phyloP scores from a whole-genome alignment of 2,797 vertebrate species.

The Taeniopygia guttata region DNA sequence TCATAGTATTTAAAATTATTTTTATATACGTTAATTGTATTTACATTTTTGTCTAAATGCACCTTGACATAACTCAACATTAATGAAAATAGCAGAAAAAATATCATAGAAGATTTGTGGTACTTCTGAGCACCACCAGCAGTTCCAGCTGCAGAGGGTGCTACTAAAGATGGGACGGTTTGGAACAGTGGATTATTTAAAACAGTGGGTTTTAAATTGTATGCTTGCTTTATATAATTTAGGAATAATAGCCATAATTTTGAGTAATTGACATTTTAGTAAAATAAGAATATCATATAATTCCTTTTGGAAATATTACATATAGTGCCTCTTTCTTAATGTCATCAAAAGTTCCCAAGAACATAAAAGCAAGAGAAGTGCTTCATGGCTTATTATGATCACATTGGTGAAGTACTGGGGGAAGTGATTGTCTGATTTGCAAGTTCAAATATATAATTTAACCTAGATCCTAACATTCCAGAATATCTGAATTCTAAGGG shows the following conservation, averaged over 20 bases:
- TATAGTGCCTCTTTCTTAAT: not conserved
- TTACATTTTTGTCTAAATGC: not conserved
- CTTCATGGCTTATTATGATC: not conserved
- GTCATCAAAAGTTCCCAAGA: not conserved
- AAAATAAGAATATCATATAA: not conserved
- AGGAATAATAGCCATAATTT: not conserved
- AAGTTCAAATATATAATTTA: not conserved
- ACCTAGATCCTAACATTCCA: accelerated
- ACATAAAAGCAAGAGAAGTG: not conserved
- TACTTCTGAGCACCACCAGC: not conserved
- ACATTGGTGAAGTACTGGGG: not conserved
- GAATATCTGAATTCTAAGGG: not conserved
- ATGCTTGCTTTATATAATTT: not conserved
- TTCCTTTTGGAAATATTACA: not conserved
- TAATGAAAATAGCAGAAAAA: not conserved
- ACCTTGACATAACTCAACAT: not conserved
- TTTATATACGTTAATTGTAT: not conserved
- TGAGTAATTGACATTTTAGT: not conserved
- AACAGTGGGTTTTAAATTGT: not conserved
- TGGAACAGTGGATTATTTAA: not conserved
- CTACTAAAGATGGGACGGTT: not conserved
- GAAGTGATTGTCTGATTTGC: not conserved
- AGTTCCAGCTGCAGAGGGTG: not conserved
- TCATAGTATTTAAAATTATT: not conserved
- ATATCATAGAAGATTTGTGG: accelerated